Evolutionary conservation across 2,113 vertebrate species (phyloP).

Genomic region (Zosterops lateralis): DNA sequence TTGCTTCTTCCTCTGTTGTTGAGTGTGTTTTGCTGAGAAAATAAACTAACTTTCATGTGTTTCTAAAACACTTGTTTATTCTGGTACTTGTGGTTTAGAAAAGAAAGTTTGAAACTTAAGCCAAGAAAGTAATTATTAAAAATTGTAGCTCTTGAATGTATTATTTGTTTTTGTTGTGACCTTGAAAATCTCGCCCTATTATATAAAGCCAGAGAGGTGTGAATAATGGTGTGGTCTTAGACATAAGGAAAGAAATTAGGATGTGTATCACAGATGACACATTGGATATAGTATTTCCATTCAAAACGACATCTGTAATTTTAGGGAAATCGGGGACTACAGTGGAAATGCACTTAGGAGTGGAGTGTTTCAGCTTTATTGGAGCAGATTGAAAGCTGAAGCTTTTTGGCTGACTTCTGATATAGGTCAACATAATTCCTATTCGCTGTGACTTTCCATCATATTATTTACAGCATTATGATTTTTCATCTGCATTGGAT

Average conservation of each 20-base stretch:
- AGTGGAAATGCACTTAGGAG: neutral
- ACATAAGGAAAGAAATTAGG: neutral
- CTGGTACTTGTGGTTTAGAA: neutral
- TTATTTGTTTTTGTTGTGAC: neutral
- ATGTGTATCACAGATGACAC: neutral
- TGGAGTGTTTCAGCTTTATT: neutral
- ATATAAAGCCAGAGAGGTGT: neutral
- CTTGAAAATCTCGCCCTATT: neutral
- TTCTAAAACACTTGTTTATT: neutral
- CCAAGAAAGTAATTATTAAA: neutral
- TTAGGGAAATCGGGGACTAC: neutral
- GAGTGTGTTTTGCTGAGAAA: neutral
- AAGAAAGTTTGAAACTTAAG: neutral
- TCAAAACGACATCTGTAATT: slow-evolving; percentile 18
- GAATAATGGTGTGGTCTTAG: neutral
- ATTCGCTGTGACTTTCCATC: slow-evolving; percentile 8
- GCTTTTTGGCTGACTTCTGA: slow-evolving; percentile 49
- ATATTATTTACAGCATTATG: slow-evolving; percentile 49
- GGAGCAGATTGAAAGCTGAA: slow-evolving; percentile 40
- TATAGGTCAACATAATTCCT: slow-evolving; percentile 55
- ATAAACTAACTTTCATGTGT: neutral
- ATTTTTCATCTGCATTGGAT: slow-evolving; percentile 29
- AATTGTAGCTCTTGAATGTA: neutral
- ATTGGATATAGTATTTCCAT: neutral
- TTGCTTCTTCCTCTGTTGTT: neutral